Base-by-base conservation (phyloP, 2,888 invertebrate genomes). In the Scrobipalpa costella region DNA sequence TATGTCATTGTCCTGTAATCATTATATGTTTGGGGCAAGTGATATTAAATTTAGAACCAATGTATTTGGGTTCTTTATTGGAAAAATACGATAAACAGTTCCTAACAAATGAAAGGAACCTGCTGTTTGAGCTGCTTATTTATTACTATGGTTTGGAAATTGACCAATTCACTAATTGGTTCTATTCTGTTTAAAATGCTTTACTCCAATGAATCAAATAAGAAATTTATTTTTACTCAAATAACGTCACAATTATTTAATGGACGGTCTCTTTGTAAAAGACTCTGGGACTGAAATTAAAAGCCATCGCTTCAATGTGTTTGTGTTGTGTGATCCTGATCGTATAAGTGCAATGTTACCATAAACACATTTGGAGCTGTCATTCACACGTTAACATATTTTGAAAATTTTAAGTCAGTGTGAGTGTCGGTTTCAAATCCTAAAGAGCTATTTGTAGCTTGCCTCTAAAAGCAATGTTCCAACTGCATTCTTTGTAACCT, bases 11-110 rank as follows among this genome's bases (percentile, higher is more conserved):
- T n/a, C 55, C 15, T 34, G 34, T 55, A 33, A 55, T 33, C 34
- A 55, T 33, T 27, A 2, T 55, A 55, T 55, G 55, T 55, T n/a
- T n/a, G 34, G 50, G 55, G 34, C 17, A 11, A 13, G n/a, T 52
- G 34, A 55, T 55, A 34, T 27, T 44, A 44, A 55, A 27, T n/a
- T 55, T 55, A 34, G 34, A 55, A 55, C 33, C 34, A 55, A 55
- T 55, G 13, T 55, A n/a, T 9, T 34, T 1, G 2, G 33, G 33
- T 55, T 27, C 19, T 50, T 9, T 19, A 9, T 11, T 17, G 50
- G 19, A 34, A 3, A 15, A 34, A 34, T n/a, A 33, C 55, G 7
- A 34, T 13, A 34, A 55, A 15, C 15, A n/a, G n/a, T 34, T n/a
- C 55, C n/a, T n/a, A 33, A n/a, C 7, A 55, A 55, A 8, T 55